These are phyloP conservation scores for Tipula lateralis DNA, from an alignment of 2,888 invertebrate genomes.

Conservation along the genomic window DNA sequence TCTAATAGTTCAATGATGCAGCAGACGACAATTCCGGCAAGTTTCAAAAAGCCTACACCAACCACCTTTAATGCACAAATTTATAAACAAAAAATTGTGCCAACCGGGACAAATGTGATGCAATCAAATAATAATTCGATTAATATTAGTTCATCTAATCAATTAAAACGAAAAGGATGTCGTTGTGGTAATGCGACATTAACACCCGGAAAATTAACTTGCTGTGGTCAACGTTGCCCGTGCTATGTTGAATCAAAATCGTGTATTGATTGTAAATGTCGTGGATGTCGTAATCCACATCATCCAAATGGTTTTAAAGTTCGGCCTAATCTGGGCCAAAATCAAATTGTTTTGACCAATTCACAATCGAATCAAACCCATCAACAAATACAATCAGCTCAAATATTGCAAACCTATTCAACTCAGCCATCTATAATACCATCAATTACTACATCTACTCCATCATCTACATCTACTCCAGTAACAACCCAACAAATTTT, in stretches of 20 bases:
- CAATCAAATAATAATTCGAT: constrained; percentile 28
- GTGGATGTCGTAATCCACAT: constrained; percentile 89
- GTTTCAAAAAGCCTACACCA: constrained; percentile 29
- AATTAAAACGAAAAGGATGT: constrained; percentile 67
- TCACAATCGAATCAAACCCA: neutral
- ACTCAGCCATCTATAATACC: constrained; percentile 28
- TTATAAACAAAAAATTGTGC: constrained; percentile 4
- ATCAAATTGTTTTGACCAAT: constrained; percentile 6
- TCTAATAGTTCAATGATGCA: neutral
- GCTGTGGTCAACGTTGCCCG: constrained; percentile 89
- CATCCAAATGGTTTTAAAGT: constrained; percentile 76
- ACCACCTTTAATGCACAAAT: neutral
- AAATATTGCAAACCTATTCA: constrained; percentile 26
- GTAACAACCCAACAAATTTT: neutral
- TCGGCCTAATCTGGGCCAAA: constrained; percentile 33
- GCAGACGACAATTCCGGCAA: neutral
- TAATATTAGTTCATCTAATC: neutral
- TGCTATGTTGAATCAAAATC: constrained; percentile 89
- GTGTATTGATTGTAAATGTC: constrained; percentile 85
- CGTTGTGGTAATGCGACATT: constrained; percentile 88
- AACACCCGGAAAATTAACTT: constrained; percentile 83
- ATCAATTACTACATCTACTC: constrained; percentile 35
- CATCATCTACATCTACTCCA: constrained; percentile 37
- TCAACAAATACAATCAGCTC: neutral
- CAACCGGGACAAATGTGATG: neutral